Conservation (phyloP, 2,113 vertebrate species). For the Rhizomys pruinosus region DNA sequence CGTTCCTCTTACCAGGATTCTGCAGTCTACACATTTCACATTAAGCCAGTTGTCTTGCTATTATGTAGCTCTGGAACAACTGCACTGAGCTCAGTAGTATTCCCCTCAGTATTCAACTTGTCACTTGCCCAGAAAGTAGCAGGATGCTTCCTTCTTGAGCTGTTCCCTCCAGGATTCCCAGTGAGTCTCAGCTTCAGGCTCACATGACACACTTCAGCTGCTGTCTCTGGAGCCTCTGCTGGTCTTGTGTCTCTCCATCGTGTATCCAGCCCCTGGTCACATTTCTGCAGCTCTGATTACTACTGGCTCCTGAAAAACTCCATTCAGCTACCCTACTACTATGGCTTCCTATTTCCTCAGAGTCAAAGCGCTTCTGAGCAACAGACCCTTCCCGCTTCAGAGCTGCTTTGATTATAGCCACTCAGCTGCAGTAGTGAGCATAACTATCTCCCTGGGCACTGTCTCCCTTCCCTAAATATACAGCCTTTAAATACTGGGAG, state of each 20-base stretch:
- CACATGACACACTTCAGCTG: background rate
- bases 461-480: background rate
- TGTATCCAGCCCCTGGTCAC: background rate
- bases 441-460: background rate
- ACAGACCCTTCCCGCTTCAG: background rate
- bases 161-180: background rate
- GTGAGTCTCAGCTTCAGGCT: background rate
- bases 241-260: no score
- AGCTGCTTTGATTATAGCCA: background rate
- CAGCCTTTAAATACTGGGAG: background rate
- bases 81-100: background rate
- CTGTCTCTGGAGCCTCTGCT: background rate
- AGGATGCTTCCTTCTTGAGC: background rate
- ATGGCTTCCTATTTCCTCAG: background rate
- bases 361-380: background rate
- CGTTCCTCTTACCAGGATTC: background rate
- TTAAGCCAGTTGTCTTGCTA: background rate
- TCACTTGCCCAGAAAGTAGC: background rate
- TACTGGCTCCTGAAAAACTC: background rate
- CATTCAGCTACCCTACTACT: background rate
- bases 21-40: background rate
- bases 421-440: background rate
- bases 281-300: background rate
- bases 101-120: background rate
- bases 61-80: background rate